Base-by-base conservation (phyloP, 2,113 vertebrate genomes). In the Myiopsitta monachus region DNA sequence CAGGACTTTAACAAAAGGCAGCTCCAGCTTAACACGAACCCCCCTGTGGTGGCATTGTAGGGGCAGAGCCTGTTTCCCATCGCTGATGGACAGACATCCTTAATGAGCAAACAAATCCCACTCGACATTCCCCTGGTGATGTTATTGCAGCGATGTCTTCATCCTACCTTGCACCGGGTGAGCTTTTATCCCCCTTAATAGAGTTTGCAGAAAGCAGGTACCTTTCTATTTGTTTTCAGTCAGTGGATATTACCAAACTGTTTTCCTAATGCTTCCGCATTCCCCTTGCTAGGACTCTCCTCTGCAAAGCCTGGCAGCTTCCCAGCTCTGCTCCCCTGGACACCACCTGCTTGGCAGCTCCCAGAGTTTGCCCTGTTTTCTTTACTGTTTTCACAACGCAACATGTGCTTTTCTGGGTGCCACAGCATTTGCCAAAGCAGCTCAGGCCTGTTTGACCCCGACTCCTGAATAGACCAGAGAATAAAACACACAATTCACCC, bases 41-140 rank as follows among this genome's bases (percentile, higher is more conserved):
- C 10, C 15, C 44, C 22, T 51, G 68, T 0, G 49, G 18, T 1
- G n/a, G 52, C 2, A 18, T 0, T 5, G 51, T 4, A 33, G 39
- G 61, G 38, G 13, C 44, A 82, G 59, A 64, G 54, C 55, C 18
- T 7, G 21, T 6, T 33, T 17, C n/a, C 21, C 14, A 3, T 3
- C 9, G 23, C 30, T 36, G 64, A 59, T 13, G 69, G 87, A 23
- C 44, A 33, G 7, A 14, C 14, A 6, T 15, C 66, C 63, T 38
- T 4, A 31, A 64, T 21, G 26, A n/a, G 64, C 2, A 15, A 39
- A 18, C 43, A 18, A 24, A 41, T 17, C 62, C 76, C 63, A 22
- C 38, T 52, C 1, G 1, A 36, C 51, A 18, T 62, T 47, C 67
- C 17, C 13, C 9, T 10, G 7, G 21, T 26, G 64, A 36, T 44